Evolutionary conservation across 2,797 vertebrate species (phyloP), one percentile per base, ranked within the genome.

Genomic region (Chromis chromis): DNA sequence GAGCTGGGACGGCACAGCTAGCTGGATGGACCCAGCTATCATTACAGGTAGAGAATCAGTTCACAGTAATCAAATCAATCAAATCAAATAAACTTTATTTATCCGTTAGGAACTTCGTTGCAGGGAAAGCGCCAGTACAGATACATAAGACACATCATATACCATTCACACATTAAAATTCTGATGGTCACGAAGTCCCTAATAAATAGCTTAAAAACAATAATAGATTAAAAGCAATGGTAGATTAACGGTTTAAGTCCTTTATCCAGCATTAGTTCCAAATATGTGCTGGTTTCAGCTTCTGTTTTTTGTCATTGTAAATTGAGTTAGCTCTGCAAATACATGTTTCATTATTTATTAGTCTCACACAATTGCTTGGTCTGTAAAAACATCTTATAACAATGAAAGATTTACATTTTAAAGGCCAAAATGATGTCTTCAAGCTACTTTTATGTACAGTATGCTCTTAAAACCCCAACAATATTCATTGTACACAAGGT

Each of bases 11-110:
- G 94, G 96, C 92, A 95, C 96, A 94, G 96, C 96, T 93, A 98
- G 98, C 93, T 99, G 98, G 98, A 99, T 99, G 98, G 98, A 99
- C 92, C 98, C 98, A 77, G 98, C 98, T 88, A 99, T 99, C 91
- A 99, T 99, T 94, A 99, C 97, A 97, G 98, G 98, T 99, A 95
- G 90, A 70, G 46, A 52, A 57, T 19, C 16, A 55, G 6, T 5
- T 16, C 25, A 19, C 25, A 19, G 40, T 6, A 66, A n/a, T n/a
- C n/a, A n/a, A n/a, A n/a, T n/a, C n/a, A n/a, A n/a, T n/a, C n/a
- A n/a, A n/a, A n/a, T n/a, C n/a, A n/a, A n/a, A n/a, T n/a, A n/a
- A n/a, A n/a, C n/a, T n/a, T n/a, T n/a, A n/a, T n/a, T n/a, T n/a
- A n/a, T n/a, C n/a, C n/a, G n/a, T n/a, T n/a, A n/a, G n/a, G n/a